Evolutionary conservation across 1,140 invertebrate species (phyloP).

Genomic region (Ceratina australensis): DNA sequence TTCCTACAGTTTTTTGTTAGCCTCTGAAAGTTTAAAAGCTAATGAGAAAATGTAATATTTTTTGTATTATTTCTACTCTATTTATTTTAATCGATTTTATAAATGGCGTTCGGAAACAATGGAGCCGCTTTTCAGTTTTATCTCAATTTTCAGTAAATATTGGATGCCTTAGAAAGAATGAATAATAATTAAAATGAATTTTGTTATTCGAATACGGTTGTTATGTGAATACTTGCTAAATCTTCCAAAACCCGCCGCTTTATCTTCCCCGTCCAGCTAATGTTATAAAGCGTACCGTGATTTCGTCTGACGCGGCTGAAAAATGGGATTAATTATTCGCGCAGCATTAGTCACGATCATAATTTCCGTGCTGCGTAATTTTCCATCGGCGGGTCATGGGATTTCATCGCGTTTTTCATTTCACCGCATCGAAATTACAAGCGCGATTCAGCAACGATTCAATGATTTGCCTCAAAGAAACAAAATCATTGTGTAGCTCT

Average conservation of each 20-base stretch:
- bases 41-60: too few relatives aligned
- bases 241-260: not conserved
- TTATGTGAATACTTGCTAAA: not conserved
- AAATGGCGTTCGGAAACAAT: too few relatives aligned
- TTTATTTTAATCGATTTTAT: too few relatives aligned
- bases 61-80: too few relatives aligned
- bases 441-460: not conserved
- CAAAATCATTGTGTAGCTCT: too few relatives aligned
- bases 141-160: too few relatives aligned
- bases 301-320: not conserved
- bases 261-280: not conserved
- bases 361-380: slow-evolving; percentile 26
- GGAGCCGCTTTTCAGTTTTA: too few relatives aligned
- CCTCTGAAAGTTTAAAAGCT: not conserved
- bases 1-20: not conserved
- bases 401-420: slow-evolving; percentile 16
- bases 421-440: not conserved
- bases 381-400: slow-evolving; percentile 1
- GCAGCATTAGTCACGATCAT: slow-evolving; percentile 30
- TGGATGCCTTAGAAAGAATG: too few relatives aligned
- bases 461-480: not conserved
- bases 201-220: too few relatives aligned
- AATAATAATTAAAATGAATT: too few relatives aligned
- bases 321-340: slow-evolving; percentile 40
- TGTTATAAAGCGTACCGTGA: slow-evolving; percentile 17